phyloP scores from a whole-genome alignment of 2,113 vertebrate genomes.

The Natator depressus region DNA sequence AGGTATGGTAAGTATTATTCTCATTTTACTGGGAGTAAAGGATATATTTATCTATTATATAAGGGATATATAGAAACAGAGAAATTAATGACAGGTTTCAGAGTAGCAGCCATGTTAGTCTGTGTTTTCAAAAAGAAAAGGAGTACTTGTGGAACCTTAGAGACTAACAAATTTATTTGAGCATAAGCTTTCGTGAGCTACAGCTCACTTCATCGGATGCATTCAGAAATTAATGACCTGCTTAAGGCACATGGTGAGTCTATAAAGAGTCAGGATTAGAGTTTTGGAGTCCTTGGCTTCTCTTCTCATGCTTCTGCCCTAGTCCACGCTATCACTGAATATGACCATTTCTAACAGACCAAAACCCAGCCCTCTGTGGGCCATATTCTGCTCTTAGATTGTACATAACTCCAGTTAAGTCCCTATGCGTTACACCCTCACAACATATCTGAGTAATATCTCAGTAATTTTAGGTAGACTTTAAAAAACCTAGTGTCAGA shows the following conservation, averaged over 20 bases:
- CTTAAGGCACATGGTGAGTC: background rate
- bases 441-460: background rate
- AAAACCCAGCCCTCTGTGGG: background rate
- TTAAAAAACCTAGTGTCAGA: background rate
- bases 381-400: background rate
- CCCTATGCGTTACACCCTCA: background rate
- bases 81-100: too few relatives aligned
- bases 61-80: background rate
- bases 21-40: too few relatives aligned
- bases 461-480: background rate
- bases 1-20: background rate
- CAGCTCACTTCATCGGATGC: too few relatives aligned
- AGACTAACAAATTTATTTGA: too few relatives aligned
- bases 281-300: background rate
- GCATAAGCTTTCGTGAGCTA: too few relatives aligned
- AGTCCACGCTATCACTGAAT: background rate
- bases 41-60: too few relatives aligned
- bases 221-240: background rate
- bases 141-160: too few relatives aligned
- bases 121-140: too few relatives aligned
- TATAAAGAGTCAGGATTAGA: background rate
- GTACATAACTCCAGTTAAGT: background rate
- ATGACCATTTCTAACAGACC: background rate
- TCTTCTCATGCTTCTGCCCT: background rate
- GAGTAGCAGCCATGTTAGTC: too few relatives aligned